These are phyloP conservation scores for Automeris io DNA, from an alignment of 2,888 invertebrate genomes.

Conservation along the genomic window DNA sequence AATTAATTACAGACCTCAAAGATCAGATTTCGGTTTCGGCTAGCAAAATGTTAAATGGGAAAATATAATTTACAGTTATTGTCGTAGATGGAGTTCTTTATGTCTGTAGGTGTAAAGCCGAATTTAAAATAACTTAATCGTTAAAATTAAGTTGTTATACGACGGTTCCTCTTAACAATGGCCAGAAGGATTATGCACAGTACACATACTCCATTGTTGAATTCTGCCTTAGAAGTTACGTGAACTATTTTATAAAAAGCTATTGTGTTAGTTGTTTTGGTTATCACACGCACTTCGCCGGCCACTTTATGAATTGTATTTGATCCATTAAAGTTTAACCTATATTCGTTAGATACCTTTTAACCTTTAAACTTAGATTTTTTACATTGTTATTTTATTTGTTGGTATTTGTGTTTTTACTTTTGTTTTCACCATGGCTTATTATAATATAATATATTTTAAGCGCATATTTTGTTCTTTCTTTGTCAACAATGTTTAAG, in stretches of 20 bases:
- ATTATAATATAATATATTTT: no score
- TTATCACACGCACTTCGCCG: conserved; percentile 12
- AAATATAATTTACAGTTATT: not conserved
- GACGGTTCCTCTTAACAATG: conserved; percentile 14
- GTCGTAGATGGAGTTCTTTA: not conserved
- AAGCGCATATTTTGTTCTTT: no score
- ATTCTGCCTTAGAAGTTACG: conserved; percentile 13
- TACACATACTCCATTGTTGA: conserved; percentile 22
- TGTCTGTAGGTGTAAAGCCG: not conserved
- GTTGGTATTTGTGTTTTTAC: no score
- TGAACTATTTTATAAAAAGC: conserved; percentile 22
- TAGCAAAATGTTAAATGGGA: no score
- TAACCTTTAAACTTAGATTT: no score
- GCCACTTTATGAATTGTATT: not conserved
- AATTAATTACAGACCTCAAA: no score
- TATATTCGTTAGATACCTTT: no score
- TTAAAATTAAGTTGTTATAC: not conserved
- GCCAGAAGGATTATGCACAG: conserved; percentile 17
- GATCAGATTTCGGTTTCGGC: no score
- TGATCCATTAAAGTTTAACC: no score
- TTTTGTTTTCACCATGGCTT: no score
- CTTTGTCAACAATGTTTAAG: no score
- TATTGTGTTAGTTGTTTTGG: conserved; percentile 19
- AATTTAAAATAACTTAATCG: not conserved
- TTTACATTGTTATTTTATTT: no score